Evolutionary conservation across 2,888 invertebrate species (phyloP), one percentile per base, ranked within the genome.

Genomic region (Eilema depressum): DNA sequence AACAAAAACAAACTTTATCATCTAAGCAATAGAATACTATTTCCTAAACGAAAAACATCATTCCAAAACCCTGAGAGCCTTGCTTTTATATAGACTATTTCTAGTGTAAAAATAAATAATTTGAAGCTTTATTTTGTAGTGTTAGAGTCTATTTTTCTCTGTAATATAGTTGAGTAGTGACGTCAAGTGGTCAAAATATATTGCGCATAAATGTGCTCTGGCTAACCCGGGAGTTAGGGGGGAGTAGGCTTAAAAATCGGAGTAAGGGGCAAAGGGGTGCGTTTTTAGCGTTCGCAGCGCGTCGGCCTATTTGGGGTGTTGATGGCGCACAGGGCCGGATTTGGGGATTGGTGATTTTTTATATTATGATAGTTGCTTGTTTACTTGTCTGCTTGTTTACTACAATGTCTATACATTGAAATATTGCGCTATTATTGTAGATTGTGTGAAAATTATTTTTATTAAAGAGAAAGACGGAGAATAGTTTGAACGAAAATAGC

Each of bases 201-300:
- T 95, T 94, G 95, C 93, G 94, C 95, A 95, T 95, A 95, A 95
- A 95, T 94, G 95, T 94, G 95, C 94, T 93, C 93, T 87, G 92
- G 94, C 95, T 95, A 95, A 95, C 94, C 93, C 93, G 93, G 94
- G 93, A 87, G 93, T 94, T 94, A 93, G 89, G 93, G 93, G 91
- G 87, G 92, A 88, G 94, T 94, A 94, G 95, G 95, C 94, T 95
- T 95, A 95, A 95, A 95, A 95, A 95, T 94, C 89, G 91, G 90
- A 91, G 94, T 89, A 86, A 91, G 94, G 92, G 95, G 91, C 74
- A 85, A 83, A 90, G 93, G 95, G 94, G 94, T 90, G 85, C 89
- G 94, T 95, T 95, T 95, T 95, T 95, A 95, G 95, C 91, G 91
- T 91, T 93, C 90, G 93, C 92, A 93, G 90, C 91, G 91, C 91